phyloP scores from a whole-genome alignment of 2,888 invertebrate genomes.

The Phrixothrix hirtus region DNA sequence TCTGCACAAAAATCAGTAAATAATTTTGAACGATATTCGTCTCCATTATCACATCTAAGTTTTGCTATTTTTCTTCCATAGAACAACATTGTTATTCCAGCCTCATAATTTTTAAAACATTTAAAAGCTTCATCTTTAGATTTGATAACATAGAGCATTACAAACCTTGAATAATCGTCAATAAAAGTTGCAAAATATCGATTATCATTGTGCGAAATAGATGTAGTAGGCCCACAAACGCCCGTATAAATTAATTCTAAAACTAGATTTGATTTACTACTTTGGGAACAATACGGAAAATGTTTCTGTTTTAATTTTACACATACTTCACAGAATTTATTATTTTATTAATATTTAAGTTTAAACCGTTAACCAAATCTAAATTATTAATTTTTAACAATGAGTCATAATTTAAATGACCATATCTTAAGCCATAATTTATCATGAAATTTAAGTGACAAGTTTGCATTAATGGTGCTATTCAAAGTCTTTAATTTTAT shows the following conservation, averaged over 20 bases:
- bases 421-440: not conserved
- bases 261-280: not conserved
- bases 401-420: not conserved
- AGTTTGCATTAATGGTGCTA: not conserved
- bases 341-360: not conserved
- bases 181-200: conserved; percentile 31
- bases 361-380: not conserved
- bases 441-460: not conserved
- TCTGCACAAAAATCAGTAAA: too few relatives aligned
- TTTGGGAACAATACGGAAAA: not conserved
- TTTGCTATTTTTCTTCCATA: not conserved
- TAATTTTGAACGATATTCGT: too few relatives aligned
- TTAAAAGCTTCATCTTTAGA: conserved; percentile 23
- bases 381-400: too few relatives aligned
- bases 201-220: conserved; percentile 26
- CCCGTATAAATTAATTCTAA: conserved; percentile 12
- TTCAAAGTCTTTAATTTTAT: not conserved
- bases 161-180: conserved; percentile 29
- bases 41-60: conserved; percentile 6
- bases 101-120: conserved; percentile 21
- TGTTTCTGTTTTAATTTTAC: conserved; percentile 6
- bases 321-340: conserved; percentile 29
- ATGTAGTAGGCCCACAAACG: conserved; percentile 27
- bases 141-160: too few relatives aligned
- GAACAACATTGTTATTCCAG: conserved; percentile 8